Percentiles rank a stretch among this genome's conserved stretches.
Evolutionary conservation across 2,113 vertebrate species (phyloP).

Genomic region (Excalfactoria chinensis): DNA sequence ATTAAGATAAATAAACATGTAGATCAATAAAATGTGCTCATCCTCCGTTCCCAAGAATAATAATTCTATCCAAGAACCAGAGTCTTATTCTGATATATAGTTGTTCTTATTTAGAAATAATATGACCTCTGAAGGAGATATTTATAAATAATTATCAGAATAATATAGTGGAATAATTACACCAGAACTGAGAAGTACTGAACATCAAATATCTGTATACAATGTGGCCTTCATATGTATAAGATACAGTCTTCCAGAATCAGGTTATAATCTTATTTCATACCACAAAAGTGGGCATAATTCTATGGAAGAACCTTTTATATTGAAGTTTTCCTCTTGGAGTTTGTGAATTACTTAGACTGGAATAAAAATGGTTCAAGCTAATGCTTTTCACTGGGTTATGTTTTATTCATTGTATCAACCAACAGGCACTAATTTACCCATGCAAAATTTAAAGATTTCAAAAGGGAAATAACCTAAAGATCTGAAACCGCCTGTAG

Average conservation of each 20-base stretch:
- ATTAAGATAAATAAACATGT: neutral
- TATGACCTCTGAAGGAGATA: neutral
- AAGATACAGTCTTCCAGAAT: neutral
- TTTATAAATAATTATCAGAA: neutral
- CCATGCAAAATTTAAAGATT: neutral
- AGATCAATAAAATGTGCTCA: neutral
- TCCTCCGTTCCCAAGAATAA: neutral
- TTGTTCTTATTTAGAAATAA: neutral
- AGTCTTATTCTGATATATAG: neutral
- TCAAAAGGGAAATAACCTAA: neutral
- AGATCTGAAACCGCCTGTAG: neutral
- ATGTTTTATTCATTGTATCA: neutral
- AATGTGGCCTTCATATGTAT: neutral
- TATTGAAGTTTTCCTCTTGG: neutral
- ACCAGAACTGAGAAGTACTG: neutral
- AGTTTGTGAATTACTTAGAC: neutral
- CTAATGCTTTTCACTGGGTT: neutral
- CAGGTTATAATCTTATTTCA: neutral
- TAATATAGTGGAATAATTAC: neutral
- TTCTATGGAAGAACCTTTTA: neutral
- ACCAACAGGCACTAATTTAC: neutral
- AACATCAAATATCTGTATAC: neutral
- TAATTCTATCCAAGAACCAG: neutral
- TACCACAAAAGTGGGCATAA: neutral
- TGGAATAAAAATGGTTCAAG: neutral